Conservation (phyloP, 2,888 invertebrate genomes). For the Caenorhabditis zanzibari region DNA sequence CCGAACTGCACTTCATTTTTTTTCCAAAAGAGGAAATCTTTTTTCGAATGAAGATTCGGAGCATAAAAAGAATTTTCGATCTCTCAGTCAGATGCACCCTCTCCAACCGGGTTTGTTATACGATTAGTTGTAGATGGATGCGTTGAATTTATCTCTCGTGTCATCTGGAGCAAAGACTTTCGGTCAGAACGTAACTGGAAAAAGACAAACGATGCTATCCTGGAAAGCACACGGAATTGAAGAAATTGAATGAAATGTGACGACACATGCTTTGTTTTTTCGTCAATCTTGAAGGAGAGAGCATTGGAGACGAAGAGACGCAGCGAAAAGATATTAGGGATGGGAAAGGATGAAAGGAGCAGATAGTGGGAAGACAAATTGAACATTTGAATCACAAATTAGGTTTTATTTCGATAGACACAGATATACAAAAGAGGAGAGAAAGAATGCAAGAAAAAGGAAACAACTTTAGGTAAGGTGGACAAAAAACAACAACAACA, state of each 20-base stretch:
- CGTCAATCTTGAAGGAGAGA: conserved; percentile 30
- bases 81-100: not conserved
- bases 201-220: conserved; percentile 44
- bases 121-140: not conserved
- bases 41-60: too few relatives aligned
- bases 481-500: conserved; percentile 23
- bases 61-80: too few relatives aligned
- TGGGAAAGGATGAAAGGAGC: conserved; percentile 49
- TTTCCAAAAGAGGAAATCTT: too few relatives aligned
- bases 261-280: conserved; percentile 58
- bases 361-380: conserved; percentile 47
- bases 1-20: too few relatives aligned
- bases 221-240: conserved; percentile 31
- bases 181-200: conserved; percentile 5
- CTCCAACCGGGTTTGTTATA: conserved; percentile 1
- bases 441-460: conserved; percentile 13
- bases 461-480: conserved; percentile 14
- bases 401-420: conserved; percentile 51
- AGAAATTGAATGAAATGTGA: conserved; percentile 62
- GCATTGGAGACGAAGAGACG: conserved; percentile 39
- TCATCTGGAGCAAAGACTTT: not conserved
- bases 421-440: conserved; percentile 4
- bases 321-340: conserved; percentile 46
- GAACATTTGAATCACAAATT: conserved; percentile 63
- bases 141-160: conserved; percentile 26